These are phyloP conservation scores for Stigmatopora nigra DNA, from an alignment of 2,113 vertebrate genomes.

Conservation along the genomic window DNA sequence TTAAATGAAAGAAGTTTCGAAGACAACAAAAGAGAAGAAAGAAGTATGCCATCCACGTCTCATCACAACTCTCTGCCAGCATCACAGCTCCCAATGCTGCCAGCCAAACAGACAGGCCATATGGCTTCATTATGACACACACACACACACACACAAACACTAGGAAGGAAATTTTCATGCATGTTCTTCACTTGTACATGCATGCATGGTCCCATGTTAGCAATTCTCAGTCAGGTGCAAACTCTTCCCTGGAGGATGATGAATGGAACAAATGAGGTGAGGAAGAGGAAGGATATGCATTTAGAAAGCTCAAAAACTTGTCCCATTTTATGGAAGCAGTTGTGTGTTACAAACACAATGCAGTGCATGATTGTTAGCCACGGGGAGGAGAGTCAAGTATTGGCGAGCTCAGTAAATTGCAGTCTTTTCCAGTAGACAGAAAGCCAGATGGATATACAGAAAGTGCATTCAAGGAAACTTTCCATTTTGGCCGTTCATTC, in stretches of 20 bases:
- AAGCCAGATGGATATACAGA: slow-evolving; percentile 9
- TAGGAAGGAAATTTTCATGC: slow-evolving; percentile 1
- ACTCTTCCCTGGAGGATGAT: slow-evolving; percentile 39
- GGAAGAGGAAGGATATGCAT: slow-evolving; percentile 47
- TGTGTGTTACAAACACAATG: slow-evolving; percentile 35
- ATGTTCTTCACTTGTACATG: slow-evolving; percentile 5
- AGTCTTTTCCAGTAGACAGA: background rate
- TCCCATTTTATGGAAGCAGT: slow-evolving; percentile 51
- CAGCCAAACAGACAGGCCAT: slow-evolving; percentile 64
- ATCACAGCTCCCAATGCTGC: slow-evolving; percentile 52
- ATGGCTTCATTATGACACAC: slow-evolving; percentile 64
- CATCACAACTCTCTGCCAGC: slow-evolving; percentile 44
- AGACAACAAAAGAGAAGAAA: slow-evolving; percentile 21
- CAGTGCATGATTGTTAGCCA: slow-evolving; percentile 34
- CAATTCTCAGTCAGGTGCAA: slow-evolving; percentile 37
- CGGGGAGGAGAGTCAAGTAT: slow-evolving; percentile 36
- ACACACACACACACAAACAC: slow-evolving; percentile 16
- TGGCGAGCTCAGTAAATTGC: slow-evolving; percentile 32
- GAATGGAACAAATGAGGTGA: slow-evolving; percentile 52
- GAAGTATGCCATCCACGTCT: slow-evolving; percentile 59
- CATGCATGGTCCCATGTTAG: slow-evolving; percentile 6
- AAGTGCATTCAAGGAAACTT: background rate
- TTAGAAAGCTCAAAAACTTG: slow-evolving; percentile 47
- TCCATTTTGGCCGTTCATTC: background rate
- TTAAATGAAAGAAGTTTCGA: background rate